Base-by-base conservation (phyloP, 2,113 vertebrate species). In the Silurus meridionalis region DNA sequence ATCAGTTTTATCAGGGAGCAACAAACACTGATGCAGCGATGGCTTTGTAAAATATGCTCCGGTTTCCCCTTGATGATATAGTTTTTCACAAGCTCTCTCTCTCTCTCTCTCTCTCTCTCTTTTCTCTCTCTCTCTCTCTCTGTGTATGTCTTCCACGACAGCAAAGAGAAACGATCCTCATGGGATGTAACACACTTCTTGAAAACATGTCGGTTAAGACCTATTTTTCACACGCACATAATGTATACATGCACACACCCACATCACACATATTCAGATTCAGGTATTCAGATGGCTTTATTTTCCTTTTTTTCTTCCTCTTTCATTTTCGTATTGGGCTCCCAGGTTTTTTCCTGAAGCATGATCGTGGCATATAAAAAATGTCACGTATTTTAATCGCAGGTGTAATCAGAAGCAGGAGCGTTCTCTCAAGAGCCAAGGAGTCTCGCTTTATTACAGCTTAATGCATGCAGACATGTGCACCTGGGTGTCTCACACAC, bases 101-200 rank as follows among this genome's bases (percentile, higher is more conserved):
- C 13, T 78, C 6, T 74, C 2, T 50, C 46, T 74, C 46, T 74
- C 46, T 50, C 46, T 74, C 46, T 50, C 14, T 72, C 37, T 50
- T 72, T 8, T 66, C 46, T 74, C 46, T 50, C 46, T 74, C 17
- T 50, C 14, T 72, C 37, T 50, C 17, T 48, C 15, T 72, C 17
- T 66, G 64, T 25, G 23, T 66, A 10, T 66, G 64, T 67, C n/a
- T 63, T 63, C 67, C 13, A 17, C 53, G 74, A 63, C 28, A 74
- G 53, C n/a, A 37, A 21, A 80, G 14, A 10, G 53, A 21, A 48
- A 46, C 8, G 9, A 64, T 15, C 19, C 84, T 86, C 81, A 37
- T 74, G 89, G 86, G 86, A 89, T 64, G 83, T 89, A 89, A 83
- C 88, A 89, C 78, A 89, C 86, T 89, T 89, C 69, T 64, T 57